A percentile compares a stretch with the other conserved stretches of the same genome.
These are phyloP conservation scores for Tursiops truncatus DNA, from an alignment of 2,113 vertebrate species.

Conservation along the genomic window DNA sequence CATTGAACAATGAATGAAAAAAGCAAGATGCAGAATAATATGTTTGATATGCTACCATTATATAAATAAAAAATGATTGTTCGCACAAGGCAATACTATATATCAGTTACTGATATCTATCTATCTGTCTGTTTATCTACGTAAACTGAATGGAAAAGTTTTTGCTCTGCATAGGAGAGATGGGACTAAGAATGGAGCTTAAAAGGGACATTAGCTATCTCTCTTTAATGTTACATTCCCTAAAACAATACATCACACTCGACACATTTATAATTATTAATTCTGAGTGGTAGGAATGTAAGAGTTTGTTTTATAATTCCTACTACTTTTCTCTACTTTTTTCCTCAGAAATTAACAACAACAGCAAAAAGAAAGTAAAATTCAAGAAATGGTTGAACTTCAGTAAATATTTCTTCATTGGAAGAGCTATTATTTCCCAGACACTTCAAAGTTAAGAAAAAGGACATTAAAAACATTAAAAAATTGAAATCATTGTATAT, in stretches of 20 bases:
- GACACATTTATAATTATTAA: neutral
- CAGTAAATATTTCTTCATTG: neutral
- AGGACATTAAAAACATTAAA: neutral
- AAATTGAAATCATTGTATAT: neutral
- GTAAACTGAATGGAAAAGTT: neutral
- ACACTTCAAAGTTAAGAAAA: neutral
- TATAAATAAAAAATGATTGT: neutral
- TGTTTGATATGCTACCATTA: neutral
- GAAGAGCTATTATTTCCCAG: neutral
- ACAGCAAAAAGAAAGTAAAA: neutral
- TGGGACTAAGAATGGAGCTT: neutral
- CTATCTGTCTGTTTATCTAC: neutral
- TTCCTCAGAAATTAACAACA: neutral
- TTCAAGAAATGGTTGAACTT: neutral
- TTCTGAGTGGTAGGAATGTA: neutral
- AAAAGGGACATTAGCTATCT: neutral
- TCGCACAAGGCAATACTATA: neutral
- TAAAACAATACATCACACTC: neutral
- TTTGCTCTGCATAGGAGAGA: neutral
- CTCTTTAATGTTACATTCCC: neutral
- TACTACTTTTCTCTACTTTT: neutral
- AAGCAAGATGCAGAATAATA: neutral
- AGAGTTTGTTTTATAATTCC: neutral
- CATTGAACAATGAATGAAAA: neutral
- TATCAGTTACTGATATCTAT: neutral